A percentile compares a stretch with the other conserved stretches of the same genome.
Conservation (phyloP, 2,113 vertebrate genomes). For the Megalops atlanticus region DNA sequence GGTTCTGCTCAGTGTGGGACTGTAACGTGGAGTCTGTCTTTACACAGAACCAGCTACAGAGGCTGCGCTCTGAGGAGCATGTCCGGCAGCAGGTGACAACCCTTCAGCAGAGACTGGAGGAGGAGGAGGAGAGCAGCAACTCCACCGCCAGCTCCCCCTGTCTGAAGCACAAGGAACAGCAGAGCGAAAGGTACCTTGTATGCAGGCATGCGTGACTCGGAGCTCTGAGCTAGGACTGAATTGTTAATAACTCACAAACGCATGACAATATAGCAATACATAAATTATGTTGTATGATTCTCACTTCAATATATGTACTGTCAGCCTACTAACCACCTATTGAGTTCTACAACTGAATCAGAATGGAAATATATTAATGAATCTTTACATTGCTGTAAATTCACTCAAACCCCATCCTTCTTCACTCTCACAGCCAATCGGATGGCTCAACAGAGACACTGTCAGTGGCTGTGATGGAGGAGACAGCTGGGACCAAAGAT, state of each 20-base stretch:
- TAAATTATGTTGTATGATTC: not conserved
- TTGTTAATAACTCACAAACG: not conserved
- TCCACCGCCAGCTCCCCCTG: slow-evolving; percentile 82
- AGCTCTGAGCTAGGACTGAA: not conserved
- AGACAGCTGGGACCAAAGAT: slow-evolving; percentile 54
- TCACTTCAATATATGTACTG: not conserved
- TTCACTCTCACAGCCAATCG: slow-evolving; percentile 69
- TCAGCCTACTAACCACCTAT: not conserved
- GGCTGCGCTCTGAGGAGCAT: slow-evolving; percentile 73
- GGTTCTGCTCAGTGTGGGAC: too few relatives aligned
- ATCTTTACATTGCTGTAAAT: not conserved
- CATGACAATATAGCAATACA: not conserved
- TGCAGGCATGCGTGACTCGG: not conserved
- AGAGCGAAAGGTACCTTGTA: slow-evolving; percentile 76
- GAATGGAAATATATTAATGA: not conserved
- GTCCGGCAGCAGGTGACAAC: slow-evolving; percentile 54
- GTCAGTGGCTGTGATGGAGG: slow-evolving; percentile 71
- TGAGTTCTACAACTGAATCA: too few relatives aligned
- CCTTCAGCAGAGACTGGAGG: slow-evolving; percentile 52
- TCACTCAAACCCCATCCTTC: not conserved
- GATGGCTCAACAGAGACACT: slow-evolving; percentile 87
- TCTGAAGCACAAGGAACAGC: slow-evolving; percentile 68
- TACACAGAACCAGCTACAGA: slow-evolving; percentile 77
- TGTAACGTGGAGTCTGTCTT: not conserved
- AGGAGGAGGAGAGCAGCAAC: slow-evolving; percentile 72